Conservation (phyloP, 2,888 invertebrate genomes). For the Branchellion lobata region DNA sequence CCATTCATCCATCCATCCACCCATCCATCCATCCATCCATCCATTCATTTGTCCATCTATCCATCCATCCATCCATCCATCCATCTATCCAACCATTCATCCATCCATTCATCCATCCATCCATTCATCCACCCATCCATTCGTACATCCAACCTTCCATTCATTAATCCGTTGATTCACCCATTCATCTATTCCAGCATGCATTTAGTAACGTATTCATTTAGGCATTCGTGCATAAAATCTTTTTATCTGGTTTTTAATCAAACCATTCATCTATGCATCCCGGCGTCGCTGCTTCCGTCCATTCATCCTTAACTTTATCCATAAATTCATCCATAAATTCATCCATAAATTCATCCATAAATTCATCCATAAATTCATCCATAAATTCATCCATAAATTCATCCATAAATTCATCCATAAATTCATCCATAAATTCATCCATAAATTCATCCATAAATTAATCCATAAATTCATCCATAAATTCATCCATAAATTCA, state of each 20-base stretch:
- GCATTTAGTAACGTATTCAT: neutral
- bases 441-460: neutral
- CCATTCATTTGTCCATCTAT: neutral
- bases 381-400: neutral
- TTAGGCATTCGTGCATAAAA: neutral
- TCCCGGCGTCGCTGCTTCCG: neutral
- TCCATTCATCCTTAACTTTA: neutral
- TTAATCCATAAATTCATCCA: neutral
- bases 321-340: neutral
- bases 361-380: neutral
- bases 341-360: neutral
- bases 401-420: neutral
- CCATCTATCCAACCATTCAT: neutral
- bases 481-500: too few species aligned
- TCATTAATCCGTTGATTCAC: neutral
- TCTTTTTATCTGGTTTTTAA: neutral
- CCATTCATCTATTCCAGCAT: neutral
- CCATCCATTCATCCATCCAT: neutral
- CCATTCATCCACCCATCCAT: neutral
- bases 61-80: neutral
- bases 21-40: neutral
- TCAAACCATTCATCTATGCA: slow-evolving; percentile 7
- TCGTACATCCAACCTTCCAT: neutral
- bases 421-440: neutral
- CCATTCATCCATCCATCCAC: neutral